phyloP scores from a whole-genome alignment of 2,888 invertebrate genomes.

The Chrysolina americana region DNA sequence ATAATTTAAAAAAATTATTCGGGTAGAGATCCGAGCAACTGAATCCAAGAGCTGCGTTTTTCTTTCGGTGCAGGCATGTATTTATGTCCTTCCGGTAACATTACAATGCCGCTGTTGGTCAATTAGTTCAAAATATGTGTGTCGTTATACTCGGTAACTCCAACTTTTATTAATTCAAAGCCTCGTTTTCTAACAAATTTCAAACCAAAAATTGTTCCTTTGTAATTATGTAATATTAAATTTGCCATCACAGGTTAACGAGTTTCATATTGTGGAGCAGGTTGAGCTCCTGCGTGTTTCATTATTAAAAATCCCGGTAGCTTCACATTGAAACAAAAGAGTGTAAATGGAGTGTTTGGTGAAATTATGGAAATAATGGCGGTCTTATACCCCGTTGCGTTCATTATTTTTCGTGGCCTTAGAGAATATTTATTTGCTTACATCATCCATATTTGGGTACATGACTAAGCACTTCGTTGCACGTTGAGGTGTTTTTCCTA shows the following conservation, averaged over 20 bases:
- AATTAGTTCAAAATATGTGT: neutral
- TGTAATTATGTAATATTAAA: constrained; percentile 6
- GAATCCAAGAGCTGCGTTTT: too few relatives aligned
- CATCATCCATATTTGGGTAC: constrained; percentile 18
- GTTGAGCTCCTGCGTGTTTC: constrained; percentile 14
- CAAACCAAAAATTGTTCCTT: neutral
- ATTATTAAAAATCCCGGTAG: constrained; percentile 21
- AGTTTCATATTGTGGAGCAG: constrained; percentile 10
- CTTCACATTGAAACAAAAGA: constrained; percentile 12
- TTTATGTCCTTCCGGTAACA: neutral
- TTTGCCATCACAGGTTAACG: constrained; percentile 6
- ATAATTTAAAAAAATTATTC: too few relatives aligned
- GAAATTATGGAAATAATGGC: constrained; percentile 17
- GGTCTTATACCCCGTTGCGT: constrained; percentile 14
- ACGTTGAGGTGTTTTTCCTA: constrained; percentile 10
- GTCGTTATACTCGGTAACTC: neutral
- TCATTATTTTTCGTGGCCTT: neutral
- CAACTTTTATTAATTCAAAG: neutral
- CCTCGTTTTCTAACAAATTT: neutral
- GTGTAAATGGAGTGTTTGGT: constrained; percentile 8
- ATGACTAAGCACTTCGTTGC: constrained; percentile 12
- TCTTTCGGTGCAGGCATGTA: too few relatives aligned
- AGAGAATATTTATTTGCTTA: constrained; percentile 6
- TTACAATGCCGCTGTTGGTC: neutral
- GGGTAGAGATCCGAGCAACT: too few relatives aligned